These are phyloP conservation scores for Pediacus dermestoides DNA, from an alignment of 2,888 invertebrate species.

Conservation along the genomic window DNA sequence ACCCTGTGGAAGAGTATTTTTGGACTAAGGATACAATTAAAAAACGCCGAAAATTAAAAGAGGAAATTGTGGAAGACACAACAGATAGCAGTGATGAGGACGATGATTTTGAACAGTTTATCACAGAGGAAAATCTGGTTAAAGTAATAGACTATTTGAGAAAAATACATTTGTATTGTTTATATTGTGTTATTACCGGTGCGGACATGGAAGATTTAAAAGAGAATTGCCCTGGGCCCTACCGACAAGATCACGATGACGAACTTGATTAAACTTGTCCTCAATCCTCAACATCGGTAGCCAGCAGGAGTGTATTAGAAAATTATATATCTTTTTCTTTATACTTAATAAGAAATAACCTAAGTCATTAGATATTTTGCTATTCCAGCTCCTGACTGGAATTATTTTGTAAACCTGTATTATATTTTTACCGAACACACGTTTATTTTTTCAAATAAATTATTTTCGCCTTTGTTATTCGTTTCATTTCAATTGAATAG, in stretches of 20 bases:
- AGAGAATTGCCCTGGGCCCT: constrained; percentile 63
- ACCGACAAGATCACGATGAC: constrained; percentile 59
- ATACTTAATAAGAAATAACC: too few relatives aligned
- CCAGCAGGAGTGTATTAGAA: too few relatives aligned
- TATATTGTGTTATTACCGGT: constrained; percentile 74
- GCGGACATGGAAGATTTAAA: constrained; percentile 60
- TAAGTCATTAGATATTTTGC: too few relatives aligned
- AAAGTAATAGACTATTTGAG: constrained; percentile 58
- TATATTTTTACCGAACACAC: constrained; percentile 17
- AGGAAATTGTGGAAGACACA: constrained; percentile 36
- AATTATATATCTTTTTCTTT: too few relatives aligned
- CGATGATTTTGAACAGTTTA: constrained; percentile 37
- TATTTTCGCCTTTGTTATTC: too few relatives aligned
- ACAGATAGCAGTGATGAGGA: constrained; percentile 36
- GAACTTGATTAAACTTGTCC: constrained; percentile 31
- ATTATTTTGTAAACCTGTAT: constrained; percentile 21
- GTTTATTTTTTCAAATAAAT: constrained; percentile 4
- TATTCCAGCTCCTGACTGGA: too few relatives aligned
- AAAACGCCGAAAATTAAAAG: constrained; percentile 41
- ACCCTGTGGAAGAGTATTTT: constrained; percentile 58
- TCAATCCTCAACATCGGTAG: too few relatives aligned
- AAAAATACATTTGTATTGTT: constrained; percentile 68
- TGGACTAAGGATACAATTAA: constrained; percentile 52
- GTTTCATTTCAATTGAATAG: too few relatives aligned
- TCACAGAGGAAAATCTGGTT: constrained; percentile 44